A percentile compares a stretch with the other conserved stretches of the same genome.
Conservation (phyloP, 2,888 invertebrate genomes). For the Philopedon plagiatum region DNA sequence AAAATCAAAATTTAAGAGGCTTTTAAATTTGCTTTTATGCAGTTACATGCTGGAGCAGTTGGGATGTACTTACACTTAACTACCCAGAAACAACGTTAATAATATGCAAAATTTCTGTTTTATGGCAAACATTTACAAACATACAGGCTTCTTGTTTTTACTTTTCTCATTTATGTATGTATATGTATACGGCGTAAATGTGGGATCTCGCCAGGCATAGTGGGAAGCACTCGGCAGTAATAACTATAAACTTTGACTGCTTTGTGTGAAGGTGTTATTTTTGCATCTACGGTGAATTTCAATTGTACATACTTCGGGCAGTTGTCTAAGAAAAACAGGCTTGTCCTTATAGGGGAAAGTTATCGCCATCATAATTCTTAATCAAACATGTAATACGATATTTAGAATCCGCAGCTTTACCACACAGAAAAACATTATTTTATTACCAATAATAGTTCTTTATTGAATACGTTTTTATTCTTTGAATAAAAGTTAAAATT, state of each 20-base stretch:
- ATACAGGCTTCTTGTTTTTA: constrained; percentile 32
- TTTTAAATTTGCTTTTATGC: not conserved
- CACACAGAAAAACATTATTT: too few relatives aligned
- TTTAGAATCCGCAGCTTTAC: too few relatives aligned
- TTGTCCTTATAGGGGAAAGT: constrained; percentile 33
- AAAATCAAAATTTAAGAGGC: too few relatives aligned
- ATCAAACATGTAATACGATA: constrained; percentile 1
- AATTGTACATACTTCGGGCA: constrained; percentile 11
- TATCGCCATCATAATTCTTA: constrained; percentile 29
- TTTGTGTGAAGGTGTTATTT: constrained; percentile 47
- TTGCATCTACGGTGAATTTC: constrained; percentile 35
- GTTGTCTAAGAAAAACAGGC: constrained; percentile 21
- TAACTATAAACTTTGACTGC: constrained; percentile 46
- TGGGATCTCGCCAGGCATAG: constrained; percentile 36
- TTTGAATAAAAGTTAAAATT: too few relatives aligned
- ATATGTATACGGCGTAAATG: constrained; percentile 36
- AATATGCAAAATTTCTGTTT: constrained; percentile 29
- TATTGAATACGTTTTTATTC: too few relatives aligned
- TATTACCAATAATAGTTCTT: too few relatives aligned
- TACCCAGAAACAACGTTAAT: constrained; percentile 2
- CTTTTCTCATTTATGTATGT: constrained; percentile 18
- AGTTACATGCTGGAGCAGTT: not conserved
- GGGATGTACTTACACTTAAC: not conserved
- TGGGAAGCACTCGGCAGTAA: constrained; percentile 43
- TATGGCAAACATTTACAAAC: constrained; percentile 24